Evolutionary conservation across 2,888 invertebrate species (phyloP), one percentile per base, ranked within the genome.

Genomic region (Junonia oenone): DNA sequence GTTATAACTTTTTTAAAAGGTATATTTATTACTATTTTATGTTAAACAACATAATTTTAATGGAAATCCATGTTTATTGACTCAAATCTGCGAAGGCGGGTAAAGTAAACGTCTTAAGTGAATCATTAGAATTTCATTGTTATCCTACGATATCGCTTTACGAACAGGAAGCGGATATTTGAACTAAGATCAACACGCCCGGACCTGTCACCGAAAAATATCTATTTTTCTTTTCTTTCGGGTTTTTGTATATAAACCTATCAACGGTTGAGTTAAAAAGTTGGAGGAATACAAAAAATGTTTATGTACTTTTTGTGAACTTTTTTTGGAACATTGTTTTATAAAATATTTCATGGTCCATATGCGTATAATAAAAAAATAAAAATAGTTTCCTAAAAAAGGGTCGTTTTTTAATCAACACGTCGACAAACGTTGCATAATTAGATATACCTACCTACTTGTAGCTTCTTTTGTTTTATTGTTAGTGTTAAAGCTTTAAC

Each of bases 131-230:
- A 11, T 29, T 27, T 31, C n/a, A 45, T 56, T 59, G 61, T 62
- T 62, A 56, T 61, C 31, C 40, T 37, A 55, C 29, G 59, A 49
- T 59, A 59, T 62, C 56, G 51, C 57, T 56, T 58, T 51, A 47
- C 45, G 46, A 17, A 35, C 56, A 47, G 64, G 57, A 63, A 65
- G 45, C 61, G 60, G 65, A 65, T 63, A 65, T 59, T 61, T 63
- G 51, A 49, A 55, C 56, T 60, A 58, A 59, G 52, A 59, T 33
- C 61, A 64, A 65, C 65, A 65, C 55, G 62, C 55, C 61, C 60
- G 5, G 52, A 59, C 62, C 53, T 58, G 66, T 64, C 63, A 58
- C 55, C 35, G 19, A 48, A 43, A 45, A 29, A 31, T 35, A 43
- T 27, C 13, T 9, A 37, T 26, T 50, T 50, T 33, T 19, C 48